Conservation (phyloP, 2,797 vertebrate genomes). For the Notolepis coatsorum region DNA sequence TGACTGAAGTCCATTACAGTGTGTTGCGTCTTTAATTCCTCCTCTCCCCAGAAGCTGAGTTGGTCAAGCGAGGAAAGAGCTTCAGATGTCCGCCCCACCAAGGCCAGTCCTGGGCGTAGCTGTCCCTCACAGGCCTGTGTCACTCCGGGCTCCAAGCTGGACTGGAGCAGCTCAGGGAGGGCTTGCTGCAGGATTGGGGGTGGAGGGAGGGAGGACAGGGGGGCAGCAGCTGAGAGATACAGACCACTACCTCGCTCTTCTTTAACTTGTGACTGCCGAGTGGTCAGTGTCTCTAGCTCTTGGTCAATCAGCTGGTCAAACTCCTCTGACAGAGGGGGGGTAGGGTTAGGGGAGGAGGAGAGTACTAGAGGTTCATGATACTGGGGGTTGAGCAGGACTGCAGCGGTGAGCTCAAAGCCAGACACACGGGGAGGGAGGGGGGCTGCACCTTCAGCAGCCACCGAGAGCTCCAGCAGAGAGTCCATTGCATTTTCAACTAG, state of each 20-base stretch:
- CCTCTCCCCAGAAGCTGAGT: conserved; percentile 52
- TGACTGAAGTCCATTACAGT: conserved; percentile 70
- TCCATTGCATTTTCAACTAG: conserved; percentile 96
- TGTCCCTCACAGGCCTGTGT: conserved; percentile 46
- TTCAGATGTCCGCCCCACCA: conserved; percentile 16
- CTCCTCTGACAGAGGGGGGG: conserved; percentile 77
- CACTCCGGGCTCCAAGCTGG: conserved; percentile 47
- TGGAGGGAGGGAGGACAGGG: conserved; percentile 36
- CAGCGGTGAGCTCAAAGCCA: conserved; percentile 83
- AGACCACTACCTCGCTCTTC: conserved; percentile 10
- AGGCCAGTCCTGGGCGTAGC: conserved; percentile 17
- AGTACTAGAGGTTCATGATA: conserved; percentile 31
- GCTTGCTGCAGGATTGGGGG: conserved; percentile 39
- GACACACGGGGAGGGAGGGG: conserved; percentile 64
- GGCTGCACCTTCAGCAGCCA: conserved; percentile 80
- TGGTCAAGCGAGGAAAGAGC: conserved; percentile 55
- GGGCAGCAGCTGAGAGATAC: conserved; percentile 26
- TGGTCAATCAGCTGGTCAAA: conserved; percentile 86
- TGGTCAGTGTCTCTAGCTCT: conserved; percentile 79
- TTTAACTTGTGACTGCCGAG: conserved; percentile 26
- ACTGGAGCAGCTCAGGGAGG: conserved; percentile 71
- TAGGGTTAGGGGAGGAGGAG: conserved; percentile 23
- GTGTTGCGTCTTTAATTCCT: conserved; percentile 15
- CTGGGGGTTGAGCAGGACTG: conserved; percentile 71
- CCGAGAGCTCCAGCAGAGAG: conserved; percentile 92